Conservation (phyloP, 2,888 invertebrate species). For the Electrophaes corylata region DNA sequence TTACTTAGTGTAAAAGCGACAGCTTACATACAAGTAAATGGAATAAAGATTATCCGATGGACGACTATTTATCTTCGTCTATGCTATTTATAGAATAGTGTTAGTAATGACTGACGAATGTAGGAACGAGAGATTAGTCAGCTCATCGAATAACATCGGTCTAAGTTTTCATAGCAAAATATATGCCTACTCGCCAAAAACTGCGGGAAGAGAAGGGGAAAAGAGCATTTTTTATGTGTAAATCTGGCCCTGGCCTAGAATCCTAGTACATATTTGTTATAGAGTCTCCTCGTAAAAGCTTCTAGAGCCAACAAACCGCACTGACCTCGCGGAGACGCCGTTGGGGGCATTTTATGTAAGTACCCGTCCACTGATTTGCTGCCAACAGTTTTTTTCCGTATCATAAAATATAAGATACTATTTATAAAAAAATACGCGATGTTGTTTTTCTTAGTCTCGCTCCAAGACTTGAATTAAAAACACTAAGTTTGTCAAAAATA, state of each 20-base stretch:
- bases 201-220: neutral
- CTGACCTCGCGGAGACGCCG: conserved; percentile 10
- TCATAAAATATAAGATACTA: conserved; percentile 21
- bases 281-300: conserved; percentile 23
- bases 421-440: neutral
- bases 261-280: conserved; percentile 6
- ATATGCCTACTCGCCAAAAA: no score
- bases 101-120: no score
- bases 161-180: no score
- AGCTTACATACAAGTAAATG: no score
- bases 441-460: neutral
- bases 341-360: conserved; percentile 23
- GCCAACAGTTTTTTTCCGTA: conserved; percentile 24
- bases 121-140: no score
- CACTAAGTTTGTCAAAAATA: no score
- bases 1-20: no score
- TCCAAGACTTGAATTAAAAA: no score
- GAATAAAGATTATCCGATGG: no score
- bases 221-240: neutral
- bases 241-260: neutral
- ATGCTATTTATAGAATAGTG: no score
- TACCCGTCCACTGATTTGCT: conserved; percentile 14
- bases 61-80: no score
- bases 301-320: conserved; percentile 22
- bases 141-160: no score